Evolutionary conservation across 2,113 vertebrate genomes (phyloP), one percentile per base, ranked within the genome.

Genomic region (Lepisosteus osseus): DNA sequence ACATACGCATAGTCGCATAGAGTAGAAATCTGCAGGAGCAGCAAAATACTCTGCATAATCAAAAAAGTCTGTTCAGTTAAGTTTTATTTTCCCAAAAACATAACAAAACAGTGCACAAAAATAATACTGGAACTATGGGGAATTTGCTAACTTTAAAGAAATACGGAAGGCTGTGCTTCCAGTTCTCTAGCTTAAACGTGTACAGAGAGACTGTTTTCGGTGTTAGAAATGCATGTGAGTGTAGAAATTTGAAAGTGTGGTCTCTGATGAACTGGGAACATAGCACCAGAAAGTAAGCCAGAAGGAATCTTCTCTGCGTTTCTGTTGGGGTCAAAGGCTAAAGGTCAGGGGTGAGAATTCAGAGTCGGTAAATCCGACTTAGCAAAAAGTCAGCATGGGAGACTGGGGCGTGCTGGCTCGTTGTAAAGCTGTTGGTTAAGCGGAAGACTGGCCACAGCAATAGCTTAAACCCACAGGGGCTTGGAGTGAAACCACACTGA

Each of bases 321-420:
- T 8, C 66, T 8, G 7, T 29, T 6, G 13, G 66, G 64, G 64
- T 65, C 29, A 54, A 7, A 43, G 66, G 66, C 54, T 15, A 54
- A 40, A 29, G 66, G 66, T 68, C 51, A 68, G 47, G 13, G 66
- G 66, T 68, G n/a, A 68, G 66, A n/a, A 29, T 12, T 40, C 41
- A 47, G 66, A 54, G 15, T 15, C 15, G 66, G 66, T 68, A 68
- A 68, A 68, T 68, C 47, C 66, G 15, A 51, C 47, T 68, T 9
- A 68, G 66, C 66, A 68, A 41, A 54, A 29, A 17, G 4, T 51
- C n/a, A 6, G 66, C 9, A n/a, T 8, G 66, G 12, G 66, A 17
- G 47, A n/a, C 9, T 7, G 15, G 11, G 6, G 41, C 11, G 42
- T 9, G 64, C 41, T 7, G 64, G 41, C 14, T 68, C 11, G 15